Evolutionary conservation across 2,888 invertebrate species (phyloP).

Genomic region (Netelia melanura): DNA sequence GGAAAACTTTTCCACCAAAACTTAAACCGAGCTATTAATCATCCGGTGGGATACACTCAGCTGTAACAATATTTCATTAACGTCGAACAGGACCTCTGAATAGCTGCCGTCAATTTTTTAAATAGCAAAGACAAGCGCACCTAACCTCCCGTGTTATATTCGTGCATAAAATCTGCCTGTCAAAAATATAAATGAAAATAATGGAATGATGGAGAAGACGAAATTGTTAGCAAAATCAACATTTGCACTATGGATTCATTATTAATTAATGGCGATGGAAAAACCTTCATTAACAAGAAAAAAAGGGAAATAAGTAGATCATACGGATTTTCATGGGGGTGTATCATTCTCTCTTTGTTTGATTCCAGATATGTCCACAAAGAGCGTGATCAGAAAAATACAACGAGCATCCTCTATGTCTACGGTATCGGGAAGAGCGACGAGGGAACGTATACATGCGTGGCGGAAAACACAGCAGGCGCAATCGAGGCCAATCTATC

Average conservation of each 20-base stretch:
- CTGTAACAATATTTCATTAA: constrained; percentile 26
- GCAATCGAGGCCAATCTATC: constrained; percentile 93
- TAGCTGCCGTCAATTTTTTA: constrained; percentile 20
- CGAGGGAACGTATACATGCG: constrained; percentile 94
- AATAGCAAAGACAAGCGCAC: not conserved
- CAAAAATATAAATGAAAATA: not conserved
- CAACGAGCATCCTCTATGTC: constrained; percentile 77
- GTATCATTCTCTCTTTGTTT: constrained; percentile 25
- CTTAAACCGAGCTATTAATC: constrained; percentile 56
- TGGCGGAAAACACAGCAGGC: constrained; percentile 95
- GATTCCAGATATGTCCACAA: constrained; percentile 79
- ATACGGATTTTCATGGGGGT: not conserved
- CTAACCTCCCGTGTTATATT: not conserved
- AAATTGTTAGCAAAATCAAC: not conserved
- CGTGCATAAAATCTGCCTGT: not conserved
- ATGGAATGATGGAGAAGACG: not conserved
- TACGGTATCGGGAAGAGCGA: constrained; percentile 85
- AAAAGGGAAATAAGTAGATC: not conserved
- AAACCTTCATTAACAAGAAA: no score
- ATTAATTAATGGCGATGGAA: no score
- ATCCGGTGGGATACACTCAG: constrained; percentile 18
- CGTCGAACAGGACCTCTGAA: not conserved
- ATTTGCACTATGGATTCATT: not conserved
- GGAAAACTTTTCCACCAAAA: constrained; percentile 55
- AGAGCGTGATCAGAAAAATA: constrained; percentile 78